These are phyloP conservation scores for Chelon labrosus DNA, from an alignment of 2,797 vertebrate species.

Conservation along the genomic window DNA sequence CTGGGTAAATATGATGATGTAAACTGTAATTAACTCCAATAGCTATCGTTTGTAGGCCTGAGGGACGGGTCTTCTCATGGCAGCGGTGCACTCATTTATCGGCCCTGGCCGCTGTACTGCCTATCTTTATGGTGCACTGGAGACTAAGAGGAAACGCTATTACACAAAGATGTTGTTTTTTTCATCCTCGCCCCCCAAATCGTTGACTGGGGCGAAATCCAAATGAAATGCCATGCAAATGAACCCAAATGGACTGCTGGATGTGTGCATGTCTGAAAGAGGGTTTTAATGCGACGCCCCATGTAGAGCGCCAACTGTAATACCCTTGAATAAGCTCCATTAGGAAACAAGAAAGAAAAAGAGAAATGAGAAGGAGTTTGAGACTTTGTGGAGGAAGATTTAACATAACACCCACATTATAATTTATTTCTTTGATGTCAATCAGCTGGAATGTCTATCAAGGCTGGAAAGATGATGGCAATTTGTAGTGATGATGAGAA, in stretches of 20 bases:
- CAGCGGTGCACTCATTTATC: conserved; percentile 73
- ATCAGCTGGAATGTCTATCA: conserved; percentile 62
- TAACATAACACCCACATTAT: conserved; percentile 67
- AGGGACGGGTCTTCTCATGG: conserved; percentile 74
- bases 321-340: conserved; percentile 73
- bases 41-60: conserved; percentile 77
- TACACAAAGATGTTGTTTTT: conserved; percentile 69
- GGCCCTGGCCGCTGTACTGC: conserved; percentile 69
- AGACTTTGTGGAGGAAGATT: conserved; percentile 57
- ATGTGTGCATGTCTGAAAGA: conserved; percentile 60
- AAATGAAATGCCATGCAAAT: conserved; percentile 81
- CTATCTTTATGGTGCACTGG: conserved; percentile 75
- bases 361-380: conserved; percentile 54
- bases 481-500: conserved; percentile 65
- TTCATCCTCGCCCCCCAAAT: conserved; percentile 43
- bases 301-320: conserved; percentile 73
- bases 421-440: conserved; percentile 64
- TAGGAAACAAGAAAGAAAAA: conserved; percentile 62
- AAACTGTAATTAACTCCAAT: conserved; percentile 84
- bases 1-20: conserved; percentile 83
- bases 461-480: conserved; percentile 62
- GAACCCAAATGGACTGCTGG: conserved; percentile 75
- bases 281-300: conserved; percentile 75
- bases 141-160: conserved; percentile 77
- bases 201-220: conserved; percentile 70